Evolutionary conservation across 2,797 vertebrate species (phyloP).

Genomic region (Paguma larvata): DNA sequence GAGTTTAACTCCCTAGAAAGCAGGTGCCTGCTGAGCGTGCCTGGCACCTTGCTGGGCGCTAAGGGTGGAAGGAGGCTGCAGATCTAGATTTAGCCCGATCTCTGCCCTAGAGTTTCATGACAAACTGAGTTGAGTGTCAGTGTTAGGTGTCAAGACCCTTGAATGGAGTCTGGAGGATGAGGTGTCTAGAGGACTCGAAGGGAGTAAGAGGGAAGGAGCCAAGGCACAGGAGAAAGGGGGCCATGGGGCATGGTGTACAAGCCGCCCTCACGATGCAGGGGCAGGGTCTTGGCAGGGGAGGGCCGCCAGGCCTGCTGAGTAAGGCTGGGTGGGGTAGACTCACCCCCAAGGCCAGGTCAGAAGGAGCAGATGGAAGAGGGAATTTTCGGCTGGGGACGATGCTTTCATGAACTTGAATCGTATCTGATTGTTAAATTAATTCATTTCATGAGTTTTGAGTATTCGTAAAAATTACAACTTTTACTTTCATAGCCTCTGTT

Average conservation of each 20-base stretch:
- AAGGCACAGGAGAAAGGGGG: not conserved
- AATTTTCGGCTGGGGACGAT: fast-evolving
- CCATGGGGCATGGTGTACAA: fast-evolving
- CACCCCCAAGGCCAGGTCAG: not conserved
- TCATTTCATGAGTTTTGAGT: not conserved
- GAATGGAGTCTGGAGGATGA: not conserved
- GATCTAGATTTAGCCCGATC: not conserved
- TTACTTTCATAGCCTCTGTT: slow-evolving; percentile 13
- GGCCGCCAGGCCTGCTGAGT: not conserved
- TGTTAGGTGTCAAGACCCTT: not conserved
- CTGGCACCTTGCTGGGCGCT: not conserved
- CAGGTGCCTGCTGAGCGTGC: not conserved
- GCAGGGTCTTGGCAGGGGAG: not conserved
- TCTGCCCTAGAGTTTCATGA: not conserved
- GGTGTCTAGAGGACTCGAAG: not conserved
- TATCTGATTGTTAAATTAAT: not conserved
- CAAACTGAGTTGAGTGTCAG: not conserved
- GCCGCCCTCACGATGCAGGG: not conserved
- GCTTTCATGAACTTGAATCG: not conserved
- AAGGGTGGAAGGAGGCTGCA: not conserved
- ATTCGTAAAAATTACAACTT: not conserved
- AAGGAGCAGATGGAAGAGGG: not conserved
- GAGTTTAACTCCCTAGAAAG: not conserved
- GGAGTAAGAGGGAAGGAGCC: not conserved
- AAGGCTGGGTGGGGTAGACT: not conserved